These are phyloP conservation scores for Drosophila ohnishii DNA, from an alignment of 1,140 invertebrate species.

Conservation along the genomic window DNA sequence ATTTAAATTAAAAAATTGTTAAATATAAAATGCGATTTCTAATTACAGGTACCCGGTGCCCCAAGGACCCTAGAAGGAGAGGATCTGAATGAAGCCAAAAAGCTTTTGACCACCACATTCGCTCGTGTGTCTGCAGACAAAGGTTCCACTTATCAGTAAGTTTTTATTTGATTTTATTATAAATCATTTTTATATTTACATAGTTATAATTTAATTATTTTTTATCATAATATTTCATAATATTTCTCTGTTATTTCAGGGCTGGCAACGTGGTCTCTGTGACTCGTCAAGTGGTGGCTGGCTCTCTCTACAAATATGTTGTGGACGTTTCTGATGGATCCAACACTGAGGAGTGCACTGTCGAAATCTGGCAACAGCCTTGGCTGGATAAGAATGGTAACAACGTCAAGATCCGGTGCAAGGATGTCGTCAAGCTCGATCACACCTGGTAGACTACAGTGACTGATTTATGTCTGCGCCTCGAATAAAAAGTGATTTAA, in stretches of 20 bases:
- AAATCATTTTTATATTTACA: not conserved
- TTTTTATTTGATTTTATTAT: not conserved
- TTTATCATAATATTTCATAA: not conserved
- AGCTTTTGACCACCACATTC: constrained; percentile 5
- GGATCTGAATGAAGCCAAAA: not conserved
- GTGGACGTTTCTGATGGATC: constrained; percentile 4
- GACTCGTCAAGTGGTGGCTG: not conserved
- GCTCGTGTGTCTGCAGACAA: not conserved
- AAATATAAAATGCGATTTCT: not conserved
- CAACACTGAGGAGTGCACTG: not conserved
- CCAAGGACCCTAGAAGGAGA: not conserved
- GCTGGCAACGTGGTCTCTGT: not conserved
- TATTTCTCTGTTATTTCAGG: not conserved
- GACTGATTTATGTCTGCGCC: not conserved
- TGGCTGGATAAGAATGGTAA: not conserved
- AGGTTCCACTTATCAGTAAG: not conserved
- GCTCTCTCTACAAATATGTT: not conserved
- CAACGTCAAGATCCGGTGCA: constrained; percentile 2
- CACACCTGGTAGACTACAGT: constrained; percentile 5
- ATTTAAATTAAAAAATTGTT: too few relatives aligned
- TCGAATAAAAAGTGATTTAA: constrained; percentile 12
- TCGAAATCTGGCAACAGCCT: not conserved
- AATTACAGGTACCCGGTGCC: not conserved
- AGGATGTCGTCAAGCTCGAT: constrained; percentile 1
- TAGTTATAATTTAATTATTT: too few relatives aligned